Percentiles rank a stretch among this genome's conserved stretches.
Evolutionary conservation across 2,888 invertebrate genomes (phyloP).

Genomic region (Prenolepis imparis): DNA sequence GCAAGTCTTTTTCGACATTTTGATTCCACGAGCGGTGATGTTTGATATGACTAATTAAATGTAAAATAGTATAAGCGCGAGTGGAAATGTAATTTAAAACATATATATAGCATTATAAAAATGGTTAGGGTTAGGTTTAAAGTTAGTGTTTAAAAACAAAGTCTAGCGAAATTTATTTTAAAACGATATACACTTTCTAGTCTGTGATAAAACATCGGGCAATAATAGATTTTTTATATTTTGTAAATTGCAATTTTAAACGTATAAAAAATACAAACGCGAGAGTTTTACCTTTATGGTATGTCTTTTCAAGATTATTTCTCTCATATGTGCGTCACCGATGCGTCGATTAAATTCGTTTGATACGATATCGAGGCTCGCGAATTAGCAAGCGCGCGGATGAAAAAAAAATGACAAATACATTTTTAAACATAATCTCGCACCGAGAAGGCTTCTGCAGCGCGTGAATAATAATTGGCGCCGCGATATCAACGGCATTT

Average conservation of each 20-base stretch:
- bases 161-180: background rate
- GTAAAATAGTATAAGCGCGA: slow-evolving; percentile 42
- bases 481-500: slow-evolving; percentile 34
- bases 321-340: background rate
- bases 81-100: slow-evolving; percentile 21
- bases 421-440: slow-evolving; percentile 38
- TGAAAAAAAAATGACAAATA: slow-evolving; percentile 39
- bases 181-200: background rate
- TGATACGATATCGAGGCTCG: slow-evolving; percentile 5
- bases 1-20: slow-evolving; percentile 55
- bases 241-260: background rate
- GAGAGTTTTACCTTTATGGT: no score
- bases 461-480: slow-evolving; percentile 49
- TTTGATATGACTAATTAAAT: slow-evolving; percentile 50
- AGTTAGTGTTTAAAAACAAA: background rate
- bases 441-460: slow-evolving; percentile 14
- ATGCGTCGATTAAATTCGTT: slow-evolving; percentile 13
- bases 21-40: slow-evolving; percentile 49
- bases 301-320: background rate
- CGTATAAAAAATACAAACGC: background rate
- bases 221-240: background rate
- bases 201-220: background rate
- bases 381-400: background rate
- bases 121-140: no score
- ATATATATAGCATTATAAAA: background rate